Conservation (phyloP, 2,113 vertebrate species). For the Bothrops jararaca region DNA sequence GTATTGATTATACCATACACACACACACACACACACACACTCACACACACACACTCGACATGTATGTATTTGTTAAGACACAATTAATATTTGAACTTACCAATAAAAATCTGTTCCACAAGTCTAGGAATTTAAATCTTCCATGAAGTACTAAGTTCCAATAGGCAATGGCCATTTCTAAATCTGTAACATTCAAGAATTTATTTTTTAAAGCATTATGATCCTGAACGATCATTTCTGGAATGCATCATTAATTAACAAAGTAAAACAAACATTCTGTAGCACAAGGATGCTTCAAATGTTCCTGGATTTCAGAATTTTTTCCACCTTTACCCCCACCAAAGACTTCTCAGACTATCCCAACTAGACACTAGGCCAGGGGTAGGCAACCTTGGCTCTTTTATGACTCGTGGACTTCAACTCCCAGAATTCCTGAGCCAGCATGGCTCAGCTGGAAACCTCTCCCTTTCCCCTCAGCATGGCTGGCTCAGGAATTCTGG, state of each 20-base stretch:
- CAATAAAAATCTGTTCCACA: conserved; percentile 91
- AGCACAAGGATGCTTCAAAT: neutral
- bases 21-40: neutral
- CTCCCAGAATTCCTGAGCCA: too few relatives aligned
- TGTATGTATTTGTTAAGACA: neutral
- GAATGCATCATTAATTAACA: neutral
- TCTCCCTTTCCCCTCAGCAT: too few relatives aligned
- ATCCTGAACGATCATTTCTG: neutral
- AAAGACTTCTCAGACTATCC: neutral
- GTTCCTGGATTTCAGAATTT: neutral
- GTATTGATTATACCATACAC: neutral
- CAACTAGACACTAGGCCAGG: neutral
- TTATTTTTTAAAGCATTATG: neutral
- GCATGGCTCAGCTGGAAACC: too few relatives aligned
- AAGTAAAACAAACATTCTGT: neutral
- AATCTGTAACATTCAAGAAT: conserved; percentile 78
- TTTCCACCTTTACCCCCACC: neutral
- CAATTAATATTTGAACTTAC: conserved; percentile 73
- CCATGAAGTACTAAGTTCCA: conserved; percentile 90
- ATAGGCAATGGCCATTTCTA: conserved; percentile 90
- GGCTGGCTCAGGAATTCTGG: too few relatives aligned
- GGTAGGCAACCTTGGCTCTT: too few relatives aligned
- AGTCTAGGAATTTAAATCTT: conserved; percentile 90
- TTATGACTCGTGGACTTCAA: too few relatives aligned
- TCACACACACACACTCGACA: neutral